Conservation (phyloP, 1,140 invertebrate genomes). For the Bombus consobrinus region DNA sequence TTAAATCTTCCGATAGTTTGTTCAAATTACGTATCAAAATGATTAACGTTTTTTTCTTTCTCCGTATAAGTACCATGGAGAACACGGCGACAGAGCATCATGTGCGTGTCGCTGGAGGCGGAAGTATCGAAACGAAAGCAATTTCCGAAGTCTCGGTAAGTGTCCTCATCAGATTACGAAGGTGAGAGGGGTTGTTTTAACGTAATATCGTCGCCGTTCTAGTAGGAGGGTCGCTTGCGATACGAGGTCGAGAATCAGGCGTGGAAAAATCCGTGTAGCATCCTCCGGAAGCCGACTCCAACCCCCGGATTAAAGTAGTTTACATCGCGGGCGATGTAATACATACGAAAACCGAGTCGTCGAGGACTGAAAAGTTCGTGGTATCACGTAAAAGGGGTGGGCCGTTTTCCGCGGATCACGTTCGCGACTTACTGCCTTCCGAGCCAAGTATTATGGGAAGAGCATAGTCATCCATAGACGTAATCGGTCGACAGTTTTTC, state of each 20-base stretch:
- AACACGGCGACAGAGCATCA: background rate
- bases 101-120: background rate
- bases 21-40: no score
- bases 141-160: conserved; percentile 26
- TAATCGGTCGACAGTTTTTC: conserved; percentile 11
- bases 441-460: conserved; percentile 35
- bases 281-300: background rate
- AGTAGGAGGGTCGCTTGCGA: conserved; percentile 9
- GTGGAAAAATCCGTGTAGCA: conserved; percentile 41
- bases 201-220: conserved; percentile 22
- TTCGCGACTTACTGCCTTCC: conserved; percentile 55
- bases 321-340: conserved; percentile 53
- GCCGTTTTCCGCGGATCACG: conserved; percentile 55
- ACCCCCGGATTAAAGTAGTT: conserved; percentile 53
- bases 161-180: conserved; percentile 34
- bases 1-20: no score
- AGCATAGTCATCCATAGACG: conserved; percentile 30
- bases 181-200: conserved; percentile 37
- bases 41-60: background rate
- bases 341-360: conserved; percentile 52
- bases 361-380: conserved; percentile 42
- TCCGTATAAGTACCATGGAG: no score
- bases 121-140: conserved; percentile 30
- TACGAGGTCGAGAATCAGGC: conserved; percentile 6
- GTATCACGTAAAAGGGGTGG: conserved; percentile 52